These are phyloP conservation scores for Threskiornis aethiopicus DNA, from an alignment of 2,797 vertebrate species.

Conservation along the genomic window DNA sequence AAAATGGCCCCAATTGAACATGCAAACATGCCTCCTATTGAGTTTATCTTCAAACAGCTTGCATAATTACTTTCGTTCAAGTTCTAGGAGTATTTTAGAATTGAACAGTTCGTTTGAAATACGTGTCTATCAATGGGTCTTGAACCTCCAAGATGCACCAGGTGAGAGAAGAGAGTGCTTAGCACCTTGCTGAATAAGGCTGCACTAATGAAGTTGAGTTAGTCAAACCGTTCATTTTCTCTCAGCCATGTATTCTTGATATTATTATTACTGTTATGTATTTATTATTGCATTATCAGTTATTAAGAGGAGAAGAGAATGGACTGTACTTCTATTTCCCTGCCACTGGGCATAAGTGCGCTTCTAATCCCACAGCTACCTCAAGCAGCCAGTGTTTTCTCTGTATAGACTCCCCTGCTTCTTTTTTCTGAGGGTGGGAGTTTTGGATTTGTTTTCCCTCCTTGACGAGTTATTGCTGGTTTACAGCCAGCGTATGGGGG, in stretches of 20 bases:
- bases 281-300: neutral
- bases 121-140: neutral
- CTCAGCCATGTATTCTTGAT: neutral
- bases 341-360: neutral
- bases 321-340: neutral
- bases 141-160: neutral
- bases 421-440: neutral
- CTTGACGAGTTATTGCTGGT: neutral
- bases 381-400: neutral
- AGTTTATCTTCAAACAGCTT: constrained; percentile 24
- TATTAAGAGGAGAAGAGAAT: neutral
- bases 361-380: neutral
- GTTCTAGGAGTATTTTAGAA: constrained; percentile 19
- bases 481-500: neutral
- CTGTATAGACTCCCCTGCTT: neutral
- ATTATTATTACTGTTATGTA: neutral
- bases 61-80: constrained; percentile 3
- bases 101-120: constrained; percentile 4
- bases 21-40: neutral
- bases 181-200: neutral
- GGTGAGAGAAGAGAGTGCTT: neutral
- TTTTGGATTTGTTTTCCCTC: neutral
- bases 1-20: neutral
- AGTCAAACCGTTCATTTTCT: neutral
- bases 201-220: neutral